Evolutionary conservation across 2,888 invertebrate species (phyloP).

Genomic region (Aporophyla nigra): DNA sequence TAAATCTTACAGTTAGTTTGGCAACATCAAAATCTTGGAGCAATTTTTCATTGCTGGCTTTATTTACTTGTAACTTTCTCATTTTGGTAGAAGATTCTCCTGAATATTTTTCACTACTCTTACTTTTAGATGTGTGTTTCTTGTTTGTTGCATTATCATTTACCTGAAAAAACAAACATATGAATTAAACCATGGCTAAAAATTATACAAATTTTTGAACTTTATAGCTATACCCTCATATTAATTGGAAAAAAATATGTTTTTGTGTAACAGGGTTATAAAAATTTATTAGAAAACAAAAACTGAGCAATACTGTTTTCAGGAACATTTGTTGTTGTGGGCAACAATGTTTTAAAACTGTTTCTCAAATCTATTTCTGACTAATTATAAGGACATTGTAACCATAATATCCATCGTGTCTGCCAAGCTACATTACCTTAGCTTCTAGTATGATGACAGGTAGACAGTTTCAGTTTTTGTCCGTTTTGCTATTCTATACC

Average conservation of each 20-base stretch:
- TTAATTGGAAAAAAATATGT: background rate
- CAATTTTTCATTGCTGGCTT: background rate
- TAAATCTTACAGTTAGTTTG: conserved; percentile 13
- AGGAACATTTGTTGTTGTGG: background rate
- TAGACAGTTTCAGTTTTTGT: background rate
- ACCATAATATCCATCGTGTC: background rate
- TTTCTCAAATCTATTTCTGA: background rate
- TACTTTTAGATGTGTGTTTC: conserved; percentile 16
- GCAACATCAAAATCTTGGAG: conserved; percentile 16
- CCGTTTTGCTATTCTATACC: background rate
- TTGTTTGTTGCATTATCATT: conserved; percentile 4
- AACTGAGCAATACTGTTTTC: background rate
- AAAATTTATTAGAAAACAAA: background rate
- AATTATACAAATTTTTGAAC: background rate
- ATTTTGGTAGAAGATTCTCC: conserved; percentile 12
- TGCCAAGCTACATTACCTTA: background rate
- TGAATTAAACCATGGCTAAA: background rate
- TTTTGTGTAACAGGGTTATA: background rate
- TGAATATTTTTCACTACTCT: background rate
- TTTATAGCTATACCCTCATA: no score
- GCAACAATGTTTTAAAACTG: background rate
- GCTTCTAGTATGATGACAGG: background rate
- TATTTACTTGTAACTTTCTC: conserved; percentile 3
- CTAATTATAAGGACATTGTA: background rate
- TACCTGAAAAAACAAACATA: conserved; percentile 24